Conservation (phyloP, 2,797 vertebrate species). For the Oryzias sinensis region DNA sequence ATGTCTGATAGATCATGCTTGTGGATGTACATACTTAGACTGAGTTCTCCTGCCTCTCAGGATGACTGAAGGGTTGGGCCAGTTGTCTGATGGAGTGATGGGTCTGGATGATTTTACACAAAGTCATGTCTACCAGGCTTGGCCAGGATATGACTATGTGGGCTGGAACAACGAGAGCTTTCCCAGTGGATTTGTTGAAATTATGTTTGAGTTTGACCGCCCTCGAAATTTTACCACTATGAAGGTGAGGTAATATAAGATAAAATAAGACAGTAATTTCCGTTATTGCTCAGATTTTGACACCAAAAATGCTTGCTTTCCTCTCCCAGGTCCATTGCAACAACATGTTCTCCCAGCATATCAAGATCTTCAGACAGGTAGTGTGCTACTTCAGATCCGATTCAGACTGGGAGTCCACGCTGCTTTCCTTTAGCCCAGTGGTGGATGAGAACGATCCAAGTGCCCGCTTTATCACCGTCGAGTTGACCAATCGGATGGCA, state of each 20-base stretch:
- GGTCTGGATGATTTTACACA: conserved; percentile 91
- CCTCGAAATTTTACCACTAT: conserved; percentile 94
- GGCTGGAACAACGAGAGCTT: conserved; percentile 94
- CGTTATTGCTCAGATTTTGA: neutral
- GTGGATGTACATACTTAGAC: neutral
- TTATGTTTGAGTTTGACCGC: conserved; percentile 96
- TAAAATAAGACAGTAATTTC: neutral
- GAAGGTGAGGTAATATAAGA: conserved; percentile 83
- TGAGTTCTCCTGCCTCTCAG: conserved; percentile 59
- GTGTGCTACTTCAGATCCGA: conserved; percentile 92
- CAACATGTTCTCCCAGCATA: conserved; percentile 90
- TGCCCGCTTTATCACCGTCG: conserved; percentile 90
- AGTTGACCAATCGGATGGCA: conserved; percentile 93
- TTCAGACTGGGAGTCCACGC: conserved; percentile 86
- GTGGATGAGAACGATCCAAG: conserved; percentile 89
- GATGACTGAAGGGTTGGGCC: conserved; percentile 97
- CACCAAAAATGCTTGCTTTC: neutral
- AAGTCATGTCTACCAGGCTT: conserved; percentile 90
- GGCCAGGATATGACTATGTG: conserved; percentile 95
- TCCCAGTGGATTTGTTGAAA: conserved; percentile 86
- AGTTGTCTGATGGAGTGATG: conserved; percentile 92
- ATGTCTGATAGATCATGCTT: neutral
- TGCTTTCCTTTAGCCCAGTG: conserved; percentile 83
- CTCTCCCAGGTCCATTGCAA: conserved; percentile 91
- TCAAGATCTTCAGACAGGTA: conserved; percentile 92